Evolutionary conservation across 2,113 vertebrate genomes (phyloP), one percentile per base, ranked within the genome.

Genomic region (Lipophrys pholis): DNA sequence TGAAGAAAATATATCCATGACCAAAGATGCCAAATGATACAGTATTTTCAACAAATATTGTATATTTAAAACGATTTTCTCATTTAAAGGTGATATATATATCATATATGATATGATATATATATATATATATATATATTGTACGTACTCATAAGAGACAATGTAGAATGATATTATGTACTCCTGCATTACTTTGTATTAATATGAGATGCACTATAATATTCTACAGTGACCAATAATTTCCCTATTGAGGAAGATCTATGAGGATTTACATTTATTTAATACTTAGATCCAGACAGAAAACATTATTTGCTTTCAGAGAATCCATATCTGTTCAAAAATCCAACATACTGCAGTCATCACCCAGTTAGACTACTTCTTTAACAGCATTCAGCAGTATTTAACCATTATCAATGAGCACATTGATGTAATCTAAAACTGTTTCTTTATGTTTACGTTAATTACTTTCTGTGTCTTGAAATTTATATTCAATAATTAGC

Each of bases 1-100:
- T 11, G 46, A 17, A 5, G 53, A 59, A n/a, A 51, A 70, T 52
- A 61, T 35, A 51, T 36, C 36, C 69, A 59, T 67, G 50, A 85
- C 79, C 80, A 86, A 81, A 75, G 66, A 88, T 81, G 57, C 64
- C 56, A 80, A 51, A 60, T 66, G 16, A 54, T 78, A 11, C 42
- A 61, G 43, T 69, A 21, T 80, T 73, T 57, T 43, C 7, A 50
- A 41, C 4, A 38, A 38, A 67, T 63, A 39, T 12, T 68, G 46
- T 49, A 41, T 36, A 39, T 60, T 48, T 46, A 63, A 1, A 40
- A 39, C 53, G 30, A 4, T 43, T 57, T 71, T 9, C 62, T 30
- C 45, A 67, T 66, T 57, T 41, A 30, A 69, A 45, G 35, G 10
- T 9, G 12, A 15, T 58, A 55, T 60, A 49, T 50, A 49, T 14